Base-by-base conservation (phyloP, 1,140 invertebrate genomes). In the Drosophila ohnishii region DNA sequence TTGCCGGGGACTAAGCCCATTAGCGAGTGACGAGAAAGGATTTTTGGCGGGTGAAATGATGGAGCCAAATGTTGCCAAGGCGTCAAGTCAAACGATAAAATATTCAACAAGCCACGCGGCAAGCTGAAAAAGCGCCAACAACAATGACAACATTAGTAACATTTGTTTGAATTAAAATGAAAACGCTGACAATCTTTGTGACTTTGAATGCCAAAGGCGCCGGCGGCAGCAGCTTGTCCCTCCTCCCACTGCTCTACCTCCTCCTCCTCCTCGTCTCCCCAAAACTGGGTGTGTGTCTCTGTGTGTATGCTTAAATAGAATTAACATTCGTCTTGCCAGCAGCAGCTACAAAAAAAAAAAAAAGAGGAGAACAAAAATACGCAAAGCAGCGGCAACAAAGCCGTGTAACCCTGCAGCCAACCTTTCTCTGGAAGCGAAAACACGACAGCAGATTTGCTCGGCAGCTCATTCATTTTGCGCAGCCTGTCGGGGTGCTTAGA, bases 131-230 rank as follows among this genome's bases (percentile, higher is more conserved):
- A 59, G 42, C 57, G 69, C 25, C 70, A 84, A 59, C 83, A 82
- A 90, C 78, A 90, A 89, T 82, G 78, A 79, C 78, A 89, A 88
- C 81, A 88, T 90, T 75, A 77, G 84, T 75, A 90, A 90, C 88
- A 90, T 90, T 90, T 90, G 84, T 90, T 90, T 90, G 81, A 88
- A 90, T 90, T 90, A 90, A 90, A 85, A 88, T 82, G 81, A 90
- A 90, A 90, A 82, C 78, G 80, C 82, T 88, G 84, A 88, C 84
- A 88, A 88, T 87, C 76, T 72, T 83, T 78, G 76, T 83, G 83
- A 87, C 84, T 87, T 88, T 88, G 84, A 87, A 80, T 83, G 72
- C 83, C 84, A 77, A 81, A 73, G 65, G 72, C 73, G 58, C 65
- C 76, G 65, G 72, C 64, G 58, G 70, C 80, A 67, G 65, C 77